Evolutionary conservation across 2,113 vertebrate species (phyloP).

Genomic region (Brachirus orientalis): DNA sequence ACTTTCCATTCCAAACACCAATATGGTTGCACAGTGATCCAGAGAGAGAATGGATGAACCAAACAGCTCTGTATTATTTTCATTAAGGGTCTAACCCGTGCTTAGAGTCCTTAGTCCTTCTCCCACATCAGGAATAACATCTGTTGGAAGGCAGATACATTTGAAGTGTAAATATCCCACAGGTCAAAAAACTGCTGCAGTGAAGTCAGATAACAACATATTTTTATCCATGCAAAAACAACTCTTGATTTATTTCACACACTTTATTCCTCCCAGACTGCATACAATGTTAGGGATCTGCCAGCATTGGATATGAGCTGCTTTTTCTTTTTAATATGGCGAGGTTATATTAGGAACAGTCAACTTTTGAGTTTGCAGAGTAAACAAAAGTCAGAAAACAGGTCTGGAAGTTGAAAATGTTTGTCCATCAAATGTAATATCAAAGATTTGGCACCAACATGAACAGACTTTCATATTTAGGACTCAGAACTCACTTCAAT

Average conservation of each 20-base stretch:
- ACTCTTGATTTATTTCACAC: conserved; percentile 52
- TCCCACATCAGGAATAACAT: conserved; percentile 20
- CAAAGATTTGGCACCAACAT: not conserved
- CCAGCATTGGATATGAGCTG: conserved; percentile 21
- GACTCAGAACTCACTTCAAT: not conserved
- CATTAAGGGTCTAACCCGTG: conserved; percentile 36
- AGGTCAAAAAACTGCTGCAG: conserved; percentile 57
- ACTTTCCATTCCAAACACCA: not conserved
- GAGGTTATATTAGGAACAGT: conserved; percentile 44
- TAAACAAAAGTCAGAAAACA: conserved; percentile 20
- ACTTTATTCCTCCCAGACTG: conserved; percentile 46
- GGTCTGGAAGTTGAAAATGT: conserved; percentile 14
- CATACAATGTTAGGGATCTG: conserved; percentile 38
- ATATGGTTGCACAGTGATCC: not conserved
- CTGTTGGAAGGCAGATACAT: conserved; percentile 39
- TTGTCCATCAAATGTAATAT: conserved; percentile 8
- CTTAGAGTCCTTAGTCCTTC: conserved; percentile 15
- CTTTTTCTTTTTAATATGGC: conserved; percentile 12
- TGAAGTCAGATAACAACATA: conserved; percentile 44
- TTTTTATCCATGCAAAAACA: conserved; percentile 48
- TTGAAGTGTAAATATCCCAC: conserved; percentile 71
- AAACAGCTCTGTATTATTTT: conserved; percentile 42
- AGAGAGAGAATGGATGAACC: conserved; percentile 31
- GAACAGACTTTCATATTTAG: not conserved
- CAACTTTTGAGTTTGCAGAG: conserved; percentile 4